Percentiles rank a stretch among this genome's conserved stretches.
phyloP scores from a whole-genome alignment of 2,888 invertebrate species.

The Scaptomyza caliginosa region DNA sequence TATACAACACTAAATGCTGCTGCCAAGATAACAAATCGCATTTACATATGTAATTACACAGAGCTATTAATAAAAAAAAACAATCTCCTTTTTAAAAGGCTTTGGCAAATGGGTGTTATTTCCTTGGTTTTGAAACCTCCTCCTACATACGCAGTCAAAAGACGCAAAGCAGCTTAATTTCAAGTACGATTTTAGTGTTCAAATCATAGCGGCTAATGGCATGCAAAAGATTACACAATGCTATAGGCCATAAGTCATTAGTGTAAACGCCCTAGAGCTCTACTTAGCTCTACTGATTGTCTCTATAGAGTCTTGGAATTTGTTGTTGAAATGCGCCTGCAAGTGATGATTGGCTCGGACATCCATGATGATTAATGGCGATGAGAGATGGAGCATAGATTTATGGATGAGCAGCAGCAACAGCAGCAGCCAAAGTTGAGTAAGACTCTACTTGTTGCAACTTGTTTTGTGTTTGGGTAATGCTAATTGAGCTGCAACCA shows the following conservation, averaged over 20 bases:
- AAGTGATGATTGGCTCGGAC: slow-evolving; percentile 76
- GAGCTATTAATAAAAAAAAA: slow-evolving; percentile 25
- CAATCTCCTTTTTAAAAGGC: slow-evolving; percentile 4
- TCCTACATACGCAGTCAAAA: slow-evolving; percentile 22
- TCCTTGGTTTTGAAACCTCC: slow-evolving; percentile 19
- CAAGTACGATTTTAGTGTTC: slow-evolving; percentile 63
- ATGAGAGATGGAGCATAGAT: slow-evolving; percentile 5
- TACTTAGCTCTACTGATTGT: slow-evolving; percentile 60
- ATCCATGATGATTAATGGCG: slow-evolving; percentile 75
- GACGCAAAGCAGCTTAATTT: slow-evolving; percentile 63
- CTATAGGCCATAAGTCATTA: slow-evolving; percentile 68
- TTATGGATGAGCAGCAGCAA: slow-evolving; percentile 25
- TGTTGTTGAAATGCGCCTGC: slow-evolving; percentile 55
- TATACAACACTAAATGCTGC: slow-evolving; percentile 15
- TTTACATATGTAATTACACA: slow-evolving; percentile 60
- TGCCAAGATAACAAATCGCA: slow-evolving; percentile 18
- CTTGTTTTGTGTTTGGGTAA: slow-evolving; percentile 65
- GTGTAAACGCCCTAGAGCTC: slow-evolving; percentile 61
- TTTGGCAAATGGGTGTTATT: slow-evolving; percentile 8
- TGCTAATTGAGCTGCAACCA: slow-evolving; percentile 74
- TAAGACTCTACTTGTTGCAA: slow-evolving; percentile 14
- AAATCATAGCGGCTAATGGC: slow-evolving; percentile 57
- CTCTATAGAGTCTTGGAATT: slow-evolving; percentile 42
- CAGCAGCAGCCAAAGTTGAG: slow-evolving; percentile 18
- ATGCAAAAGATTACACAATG: slow-evolving; percentile 59